Evolutionary conservation across 2,888 invertebrate genomes (phyloP), one percentile per base, ranked within the genome.

Genomic region (Antitype chi): DNA sequence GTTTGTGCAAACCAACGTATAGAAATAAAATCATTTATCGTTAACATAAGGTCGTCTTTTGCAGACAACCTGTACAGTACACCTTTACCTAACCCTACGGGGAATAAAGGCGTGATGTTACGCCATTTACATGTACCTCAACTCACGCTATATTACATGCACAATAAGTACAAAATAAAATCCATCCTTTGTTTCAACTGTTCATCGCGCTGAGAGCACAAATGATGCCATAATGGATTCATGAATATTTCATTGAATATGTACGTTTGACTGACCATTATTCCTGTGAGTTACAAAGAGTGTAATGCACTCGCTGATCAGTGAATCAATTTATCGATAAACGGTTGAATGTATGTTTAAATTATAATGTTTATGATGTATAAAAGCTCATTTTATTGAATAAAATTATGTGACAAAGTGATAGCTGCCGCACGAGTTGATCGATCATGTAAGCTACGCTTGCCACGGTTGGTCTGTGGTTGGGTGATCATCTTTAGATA

Each of bases 181-280:
- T 43, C 25, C 5, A 53, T 75, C 43, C 63, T 63, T 53, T 74
- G 32, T 59, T 74, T 23, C 75, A 9, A 47, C n/a, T 3, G 1
- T 64, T 25, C 43, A 47, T 7, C 68, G n/a, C 38, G 32, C 43
- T 15, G 63, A 53, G 52, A 63, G 57, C 28, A 67, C 17, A 59
- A 60, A 52, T 52, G 66, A 70, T 60, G 53, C 43, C 32, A 38
- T 74, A 70, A 78, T 74, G 28, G 74, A 72, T 82, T 68, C 83
- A 82, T 81, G 83, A 74, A 83, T 78, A 78, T 68, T 74, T 68
- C 62, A 74, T n/a, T 60, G 74, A 59, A 70, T 63, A 74, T 68
- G n/a, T 47, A 55, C 62, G 57, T 77, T 49, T 43, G 64, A 60
- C 9, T 68, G n/a, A 25, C 32, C 15, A 55, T 60, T 81, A 81